Evolutionary conservation across 53 echinoderm and acorn worm species (phyloP).

Genomic region (Echinarachnius parma): DNA sequence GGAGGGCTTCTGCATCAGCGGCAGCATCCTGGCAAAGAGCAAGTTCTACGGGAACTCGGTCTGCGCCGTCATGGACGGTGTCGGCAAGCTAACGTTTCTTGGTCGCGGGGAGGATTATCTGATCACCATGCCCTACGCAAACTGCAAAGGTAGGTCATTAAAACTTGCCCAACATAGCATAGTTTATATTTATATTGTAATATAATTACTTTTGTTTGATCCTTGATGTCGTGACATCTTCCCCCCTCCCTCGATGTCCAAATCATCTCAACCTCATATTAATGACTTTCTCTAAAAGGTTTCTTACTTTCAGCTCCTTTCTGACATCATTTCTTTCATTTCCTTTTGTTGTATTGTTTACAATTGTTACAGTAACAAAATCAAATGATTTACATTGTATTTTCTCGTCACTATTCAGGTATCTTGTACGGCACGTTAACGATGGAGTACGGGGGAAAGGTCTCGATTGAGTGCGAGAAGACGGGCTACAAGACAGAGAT

Average conservation of each 20-base stretch:
- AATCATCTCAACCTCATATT: neutral
- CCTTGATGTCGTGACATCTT: no score
- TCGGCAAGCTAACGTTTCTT: conserved; percentile 71
- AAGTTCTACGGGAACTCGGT: conserved; percentile 96
- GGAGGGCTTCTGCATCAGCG: conserved; percentile 90
- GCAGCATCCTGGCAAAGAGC: conserved; percentile 88
- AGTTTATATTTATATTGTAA: no score
- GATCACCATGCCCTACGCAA: conserved; percentile 96
- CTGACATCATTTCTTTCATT: no score
- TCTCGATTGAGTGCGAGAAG: conserved; percentile 86
- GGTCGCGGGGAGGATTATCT: conserved; percentile 80
- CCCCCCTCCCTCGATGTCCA: neutral
- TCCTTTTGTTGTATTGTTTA: no score
- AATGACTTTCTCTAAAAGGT: no score
- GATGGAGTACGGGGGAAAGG: conserved; percentile 95
- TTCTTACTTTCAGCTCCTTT: no score
- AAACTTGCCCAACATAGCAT: no score
- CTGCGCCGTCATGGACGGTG: conserved; percentile 82
- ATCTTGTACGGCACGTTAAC: conserved; percentile 93
- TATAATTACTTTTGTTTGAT: no score
- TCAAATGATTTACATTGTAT: no score
- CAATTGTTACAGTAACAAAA: no score
- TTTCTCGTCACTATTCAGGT: no score
- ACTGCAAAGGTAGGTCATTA: conserved; percentile 80
- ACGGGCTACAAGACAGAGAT: conserved; percentile 94